A percentile compares a stretch with the other conserved stretches of the same genome.
Conservation (phyloP, 2,797 vertebrate species). For the Anas bahamensis region DNA sequence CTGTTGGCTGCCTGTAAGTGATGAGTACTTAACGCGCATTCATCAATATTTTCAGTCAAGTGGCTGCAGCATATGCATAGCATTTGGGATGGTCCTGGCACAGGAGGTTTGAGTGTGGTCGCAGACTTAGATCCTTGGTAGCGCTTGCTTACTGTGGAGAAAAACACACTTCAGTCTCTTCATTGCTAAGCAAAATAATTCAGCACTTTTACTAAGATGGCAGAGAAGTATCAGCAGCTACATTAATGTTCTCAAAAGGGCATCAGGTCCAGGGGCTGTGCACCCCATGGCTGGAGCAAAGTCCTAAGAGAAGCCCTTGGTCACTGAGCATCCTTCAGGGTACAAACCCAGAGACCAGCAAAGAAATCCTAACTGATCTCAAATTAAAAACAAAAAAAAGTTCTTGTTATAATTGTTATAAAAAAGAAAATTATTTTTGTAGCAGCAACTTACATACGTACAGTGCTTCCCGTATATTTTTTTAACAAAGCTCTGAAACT, state of each 20-base stretch:
- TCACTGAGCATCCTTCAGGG: neutral
- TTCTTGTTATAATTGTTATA: neutral
- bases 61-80: conserved; percentile 14
- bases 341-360: neutral
- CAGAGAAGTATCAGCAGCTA: neutral
- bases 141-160: neutral
- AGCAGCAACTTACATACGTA: neutral
- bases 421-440: neutral
- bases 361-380: neutral
- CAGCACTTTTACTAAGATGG: neutral
- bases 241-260: neutral
- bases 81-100: conserved; percentile 17
- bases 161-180: neutral
- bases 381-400: neutral
- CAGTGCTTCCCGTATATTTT: neutral
- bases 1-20: neutral
- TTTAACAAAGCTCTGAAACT: neutral
- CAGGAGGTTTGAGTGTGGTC: neutral
- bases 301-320: neutral
- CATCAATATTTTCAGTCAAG: conserved; percentile 14
- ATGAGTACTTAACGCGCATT: conserved; percentile 6
- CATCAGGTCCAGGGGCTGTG: neutral
- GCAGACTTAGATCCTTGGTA: neutral
- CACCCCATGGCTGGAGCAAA: neutral
- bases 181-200: neutral